Base-by-base conservation (phyloP, 2,113 vertebrate genomes). In the Alethe castanea region DNA sequence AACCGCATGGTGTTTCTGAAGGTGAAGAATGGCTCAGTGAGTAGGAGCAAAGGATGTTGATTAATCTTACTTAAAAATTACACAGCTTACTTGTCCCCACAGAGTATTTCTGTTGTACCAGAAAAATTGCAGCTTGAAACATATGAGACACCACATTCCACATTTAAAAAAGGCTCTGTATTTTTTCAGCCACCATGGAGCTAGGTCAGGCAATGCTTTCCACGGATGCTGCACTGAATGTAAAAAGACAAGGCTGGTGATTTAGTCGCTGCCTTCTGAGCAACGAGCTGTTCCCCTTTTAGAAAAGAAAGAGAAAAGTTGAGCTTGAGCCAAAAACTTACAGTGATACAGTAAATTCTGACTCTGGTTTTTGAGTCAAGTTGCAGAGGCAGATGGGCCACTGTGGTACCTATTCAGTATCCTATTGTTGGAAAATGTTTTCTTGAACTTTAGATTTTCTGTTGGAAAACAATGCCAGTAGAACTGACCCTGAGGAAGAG, bases 31-130 rank as follows among this genome's bases (percentile, higher is more conserved):
- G 62, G 60, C 54, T 92, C 59, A 69, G 23, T 45, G 71, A 93
- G 29, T 11, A 92, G 67, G 40, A 73, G 71, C 42, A 93, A 90
- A 90, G 25, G 35, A 42, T 1, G 0, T 36, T 65, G 76, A 90
- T 94, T 80, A 65, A 94, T 92, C 92, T 95, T 80, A 87, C 81
- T 82, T 90, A 2, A 80, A 86, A 90, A 86, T 60, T 72, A 61
- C 52, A 61, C 0, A 2, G 45, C 64, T 72, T 80, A 82, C 74
- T 90, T 90, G 31, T 73, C 74, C 74, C 62, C 80, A 65, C 29
- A 54, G 45, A 61, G 17, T 47, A 48, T 73, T 92, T 91, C 42
- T 85, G 19, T 29, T 80, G 22, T 20, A 83, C n/a, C 47, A 80
- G 45, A 72, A 92, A 95, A 88, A 36, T 1, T 69, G 61, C 7